Percentiles rank a stretch among this genome's conserved stretches.
phyloP scores from a whole-genome alignment of 2,797 vertebrate genomes.

The Chloroceryle inda region DNA sequence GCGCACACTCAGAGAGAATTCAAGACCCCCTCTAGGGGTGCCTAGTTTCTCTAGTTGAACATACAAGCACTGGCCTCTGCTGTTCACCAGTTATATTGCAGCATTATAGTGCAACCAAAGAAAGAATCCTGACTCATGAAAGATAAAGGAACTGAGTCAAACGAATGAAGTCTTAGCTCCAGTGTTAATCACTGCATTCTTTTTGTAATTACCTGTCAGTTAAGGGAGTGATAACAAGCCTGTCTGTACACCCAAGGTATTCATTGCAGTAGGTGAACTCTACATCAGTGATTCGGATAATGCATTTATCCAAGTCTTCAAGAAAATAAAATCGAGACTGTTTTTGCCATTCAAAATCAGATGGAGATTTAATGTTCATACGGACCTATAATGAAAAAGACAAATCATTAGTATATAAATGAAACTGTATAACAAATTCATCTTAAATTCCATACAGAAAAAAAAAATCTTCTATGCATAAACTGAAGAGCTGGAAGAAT shows the following conservation, averaged over 20 bases:
- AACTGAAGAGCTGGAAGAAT: neutral
- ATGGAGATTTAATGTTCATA: slow-evolving; percentile 82
- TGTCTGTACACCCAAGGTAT: slow-evolving; percentile 89
- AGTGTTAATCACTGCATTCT: neutral
- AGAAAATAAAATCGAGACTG: slow-evolving; percentile 89
- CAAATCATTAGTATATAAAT: neutral
- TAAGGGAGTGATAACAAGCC: slow-evolving; percentile 89
- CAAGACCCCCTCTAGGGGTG: neutral
- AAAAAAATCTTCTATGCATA: neutral
- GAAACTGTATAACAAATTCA: neutral
- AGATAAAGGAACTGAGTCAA: neutral
- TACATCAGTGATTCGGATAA: slow-evolving; percentile 89
- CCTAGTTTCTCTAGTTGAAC: neutral
- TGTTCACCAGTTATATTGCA: slow-evolving; percentile 23
- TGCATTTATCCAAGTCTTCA: slow-evolving; percentile 85
- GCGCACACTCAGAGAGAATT: neutral
- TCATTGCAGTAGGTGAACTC: slow-evolving; percentile 90
- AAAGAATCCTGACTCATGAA: neutral
- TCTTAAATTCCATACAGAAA: neutral
- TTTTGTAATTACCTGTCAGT: slow-evolving; percentile 83
- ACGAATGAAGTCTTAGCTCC: neutral
- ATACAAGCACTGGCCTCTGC: slow-evolving; percentile 55
- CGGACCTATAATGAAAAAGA: slow-evolving; percentile 76
- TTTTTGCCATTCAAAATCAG: slow-evolving; percentile 90
- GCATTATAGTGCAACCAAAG: neutral